Conservation (phyloP, 2,888 invertebrate genomes). For the Celastrina argiolus region DNA sequence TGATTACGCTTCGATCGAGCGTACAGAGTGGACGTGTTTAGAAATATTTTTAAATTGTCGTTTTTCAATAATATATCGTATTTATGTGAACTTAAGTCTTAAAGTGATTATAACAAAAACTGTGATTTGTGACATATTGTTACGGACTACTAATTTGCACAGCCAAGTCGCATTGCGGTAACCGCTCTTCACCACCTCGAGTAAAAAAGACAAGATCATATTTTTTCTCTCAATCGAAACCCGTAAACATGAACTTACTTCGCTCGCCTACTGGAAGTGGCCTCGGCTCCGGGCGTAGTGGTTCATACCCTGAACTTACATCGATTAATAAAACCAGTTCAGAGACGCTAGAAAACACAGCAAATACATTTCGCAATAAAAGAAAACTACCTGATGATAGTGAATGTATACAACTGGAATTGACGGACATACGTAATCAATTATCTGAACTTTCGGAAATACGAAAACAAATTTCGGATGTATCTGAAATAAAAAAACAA, state of each 20-base stretch:
- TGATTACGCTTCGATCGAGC: no score
- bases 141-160: neutral
- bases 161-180: neutral
- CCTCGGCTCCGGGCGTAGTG: constrained; percentile 1
- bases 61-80: neutral
- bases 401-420: neutral
- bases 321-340: neutral
- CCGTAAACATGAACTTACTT: neutral
- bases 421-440: neutral
- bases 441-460: neutral
- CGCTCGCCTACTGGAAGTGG: constrained; percentile 10
- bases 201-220: neutral
- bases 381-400: neutral
- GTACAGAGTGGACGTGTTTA: neutral
- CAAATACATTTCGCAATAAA: neutral
- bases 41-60: neutral
- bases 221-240: neutral
- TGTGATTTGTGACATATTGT: neutral
- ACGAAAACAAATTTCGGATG: neutral
- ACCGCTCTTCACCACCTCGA: neutral
- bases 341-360: neutral
- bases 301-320: constrained; percentile 1
- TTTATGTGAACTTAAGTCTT: neutral
- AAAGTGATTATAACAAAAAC: neutral
- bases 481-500: neutral